These are phyloP conservation scores for Caenorhabditis latens DNA, from an alignment of 1,140 invertebrate genomes.

Conservation along the genomic window DNA sequence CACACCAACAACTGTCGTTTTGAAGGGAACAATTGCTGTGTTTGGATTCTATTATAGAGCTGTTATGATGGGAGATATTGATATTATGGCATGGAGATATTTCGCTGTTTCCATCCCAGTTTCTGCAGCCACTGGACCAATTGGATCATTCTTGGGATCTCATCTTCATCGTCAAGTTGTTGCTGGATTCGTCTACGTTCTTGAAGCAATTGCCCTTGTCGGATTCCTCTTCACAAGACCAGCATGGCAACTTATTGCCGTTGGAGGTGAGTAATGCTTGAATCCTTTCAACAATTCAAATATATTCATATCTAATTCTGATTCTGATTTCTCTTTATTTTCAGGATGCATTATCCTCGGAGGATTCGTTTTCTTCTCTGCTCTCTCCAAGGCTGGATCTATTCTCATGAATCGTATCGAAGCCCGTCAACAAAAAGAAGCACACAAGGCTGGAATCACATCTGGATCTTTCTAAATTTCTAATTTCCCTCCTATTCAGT, in stretches of 20 bases:
- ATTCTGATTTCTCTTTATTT: background rate
- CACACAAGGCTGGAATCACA: constrained; percentile 37
- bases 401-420: constrained; percentile 59
- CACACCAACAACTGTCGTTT: constrained; percentile 55
- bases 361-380: constrained; percentile 72
- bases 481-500: background rate
- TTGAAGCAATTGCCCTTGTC: constrained; percentile 73
- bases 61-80: constrained; percentile 75
- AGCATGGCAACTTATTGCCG: constrained; percentile 66
- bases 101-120: constrained; percentile 76
- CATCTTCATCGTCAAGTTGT: constrained; percentile 77
- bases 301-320: background rate
- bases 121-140: constrained; percentile 71
- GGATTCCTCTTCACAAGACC: constrained; percentile 72
- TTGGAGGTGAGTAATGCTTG: constrained; percentile 43
- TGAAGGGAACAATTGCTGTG: constrained; percentile 69
- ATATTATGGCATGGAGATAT: constrained; percentile 74
- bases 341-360: constrained; percentile 67
- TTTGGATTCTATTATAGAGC: constrained; percentile 76
- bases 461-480: background rate
- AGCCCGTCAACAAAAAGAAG: constrained; percentile 12
- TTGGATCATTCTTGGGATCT: constrained; percentile 75
- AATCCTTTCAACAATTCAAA: background rate
- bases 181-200: constrained; percentile 73
- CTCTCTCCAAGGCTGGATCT: constrained; percentile 67